These are phyloP conservation scores for Chromobotia macracanthus DNA, from an alignment of 2,797 vertebrate genomes.

Conservation along the genomic window DNA sequence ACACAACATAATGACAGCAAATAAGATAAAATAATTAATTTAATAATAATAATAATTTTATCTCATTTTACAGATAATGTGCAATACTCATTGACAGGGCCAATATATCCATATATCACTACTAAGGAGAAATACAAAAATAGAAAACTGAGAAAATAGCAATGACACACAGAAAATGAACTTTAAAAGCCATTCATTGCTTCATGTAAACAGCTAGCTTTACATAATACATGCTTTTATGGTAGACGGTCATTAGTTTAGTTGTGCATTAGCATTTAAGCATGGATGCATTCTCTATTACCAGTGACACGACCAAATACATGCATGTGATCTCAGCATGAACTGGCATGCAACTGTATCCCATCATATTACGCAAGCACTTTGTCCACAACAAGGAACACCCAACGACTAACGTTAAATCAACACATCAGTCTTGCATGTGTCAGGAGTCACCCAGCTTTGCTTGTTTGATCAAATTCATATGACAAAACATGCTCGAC, in stretches of 20 bases:
- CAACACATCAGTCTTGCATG: constrained; percentile 25
- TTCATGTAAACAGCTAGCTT: no score
- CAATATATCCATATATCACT: no score
- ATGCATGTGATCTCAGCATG: constrained; percentile 36
- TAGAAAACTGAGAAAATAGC: no score
- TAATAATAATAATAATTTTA: not conserved
- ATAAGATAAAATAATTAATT: no score
- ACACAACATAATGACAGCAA: no score
- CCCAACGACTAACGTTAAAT: constrained; percentile 27
- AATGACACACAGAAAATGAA: not conserved
- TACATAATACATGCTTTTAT: no score
- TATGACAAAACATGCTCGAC: constrained; percentile 4
- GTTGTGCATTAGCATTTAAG: no score
- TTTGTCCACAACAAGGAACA: constrained; percentile 33
- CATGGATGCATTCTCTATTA: not conserved
- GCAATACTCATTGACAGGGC: no score
- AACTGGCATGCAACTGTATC: constrained; percentile 35
- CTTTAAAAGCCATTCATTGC: not conserved
- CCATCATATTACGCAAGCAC: constrained; percentile 35
- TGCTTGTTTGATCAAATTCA: constrained; percentile 33
- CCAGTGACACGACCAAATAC: not conserved
- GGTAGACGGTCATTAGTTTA: no score
- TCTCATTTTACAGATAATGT: no score
- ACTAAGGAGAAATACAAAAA: no score
- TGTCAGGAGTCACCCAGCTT: constrained; percentile 1